Percentiles rank a stretch among this genome's conserved stretches.
These are phyloP conservation scores for Knipowitschia caucasica DNA, from an alignment of 2,797 vertebrate species.

Conservation along the genomic window DNA sequence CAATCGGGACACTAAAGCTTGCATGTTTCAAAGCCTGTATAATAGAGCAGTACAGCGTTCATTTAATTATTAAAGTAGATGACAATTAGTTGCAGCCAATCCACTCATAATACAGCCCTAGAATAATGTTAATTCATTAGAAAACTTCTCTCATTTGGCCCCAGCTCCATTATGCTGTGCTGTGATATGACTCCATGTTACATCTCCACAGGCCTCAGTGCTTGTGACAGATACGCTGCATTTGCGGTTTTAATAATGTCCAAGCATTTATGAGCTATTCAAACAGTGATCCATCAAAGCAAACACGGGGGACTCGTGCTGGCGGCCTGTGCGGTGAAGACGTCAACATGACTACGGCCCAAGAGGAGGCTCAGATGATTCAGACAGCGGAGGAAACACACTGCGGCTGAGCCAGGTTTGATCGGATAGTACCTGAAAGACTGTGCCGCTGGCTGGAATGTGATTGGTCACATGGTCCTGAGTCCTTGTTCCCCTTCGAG, in stretches of 20 bases:
- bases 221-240: conserved; percentile 57
- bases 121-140: too few relatives aligned
- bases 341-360: conserved; percentile 8
- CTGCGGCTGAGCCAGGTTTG: conserved; percentile 19
- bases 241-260: conserved; percentile 43
- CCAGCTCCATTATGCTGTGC: conserved; percentile 47
- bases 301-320: conserved; percentile 18
- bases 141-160: conserved; percentile 54
- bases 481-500: conserved; percentile 88
- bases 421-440: conserved; percentile 85
- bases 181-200: conserved; percentile 38
- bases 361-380: conserved; percentile 24
- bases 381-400: conserved; percentile 22
- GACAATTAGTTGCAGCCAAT: too few relatives aligned
- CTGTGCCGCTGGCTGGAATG: conserved; percentile 87
- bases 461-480: conserved; percentile 74
- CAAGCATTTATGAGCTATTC: conserved; percentile 46
- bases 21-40: too few relatives aligned
- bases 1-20: too few relatives aligned
- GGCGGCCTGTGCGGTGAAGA: not conserved
- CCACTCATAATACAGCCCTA: too few relatives aligned
- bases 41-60: too few relatives aligned
- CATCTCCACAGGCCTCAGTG: conserved; percentile 36
- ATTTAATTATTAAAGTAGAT: too few relatives aligned
- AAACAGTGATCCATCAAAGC: conserved; percentile 33